Conservation (phyloP, 64 coral and sea anemone genomes). For the Acropora tenuis region DNA sequence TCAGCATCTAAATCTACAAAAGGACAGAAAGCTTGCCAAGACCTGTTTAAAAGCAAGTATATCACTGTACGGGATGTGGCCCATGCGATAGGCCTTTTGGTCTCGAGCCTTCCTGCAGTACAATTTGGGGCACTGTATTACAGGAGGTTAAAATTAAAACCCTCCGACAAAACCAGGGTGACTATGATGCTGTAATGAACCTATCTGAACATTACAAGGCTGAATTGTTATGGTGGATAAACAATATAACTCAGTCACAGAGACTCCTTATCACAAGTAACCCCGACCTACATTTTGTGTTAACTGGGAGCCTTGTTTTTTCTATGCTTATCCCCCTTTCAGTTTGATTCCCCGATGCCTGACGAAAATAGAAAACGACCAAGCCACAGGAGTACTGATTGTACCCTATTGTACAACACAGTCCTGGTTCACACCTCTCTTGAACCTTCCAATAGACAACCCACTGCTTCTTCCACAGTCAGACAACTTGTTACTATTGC, state of each 20-base stretch:
- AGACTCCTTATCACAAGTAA: no score
- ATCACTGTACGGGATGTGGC: no score
- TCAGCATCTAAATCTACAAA: not conserved
- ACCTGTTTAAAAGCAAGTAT: no score
- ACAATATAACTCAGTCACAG: no score
- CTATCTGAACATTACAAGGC: no score
- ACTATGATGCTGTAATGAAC: constrained; percentile 3
- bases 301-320: constrained; percentile 51
- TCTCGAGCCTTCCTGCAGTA: no score
- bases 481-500: constrained; percentile 2
- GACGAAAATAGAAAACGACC: constrained; percentile 24
- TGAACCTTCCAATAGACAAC: constrained; percentile 1
- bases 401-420: not conserved
- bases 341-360: constrained; percentile 65
- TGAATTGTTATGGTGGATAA: no score
- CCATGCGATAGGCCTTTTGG: no score
- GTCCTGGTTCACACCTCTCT: constrained; percentile 3
- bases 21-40: no score
- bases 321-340: constrained; percentile 74
- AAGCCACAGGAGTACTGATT: constrained; percentile 35
- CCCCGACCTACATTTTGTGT: constrained; percentile 3
- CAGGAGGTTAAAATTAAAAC: no score
- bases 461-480: constrained; percentile 1
- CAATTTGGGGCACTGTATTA: no score
- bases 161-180: not conserved